Base-by-base conservation (phyloP, 2,888 invertebrate species). In the Bugula neritina region DNA sequence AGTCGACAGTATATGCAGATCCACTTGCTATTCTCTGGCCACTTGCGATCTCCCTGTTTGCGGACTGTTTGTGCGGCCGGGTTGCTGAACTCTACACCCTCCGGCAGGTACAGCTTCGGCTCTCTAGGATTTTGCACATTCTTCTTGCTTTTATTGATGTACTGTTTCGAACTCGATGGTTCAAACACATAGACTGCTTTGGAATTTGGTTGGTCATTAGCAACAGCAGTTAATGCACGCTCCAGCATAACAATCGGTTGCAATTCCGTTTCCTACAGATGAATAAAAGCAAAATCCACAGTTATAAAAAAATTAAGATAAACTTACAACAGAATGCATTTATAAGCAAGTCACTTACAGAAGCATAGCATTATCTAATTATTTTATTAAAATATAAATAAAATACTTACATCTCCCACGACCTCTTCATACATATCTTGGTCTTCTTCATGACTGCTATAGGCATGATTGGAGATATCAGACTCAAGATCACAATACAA, bases 171-270 rank as follows among this genome's bases (percentile, higher is more conserved):
- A 43, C 10, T 17, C 17, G 43, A 43, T 43, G 43, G 43, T 31
- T 63, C 63, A 63, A 29, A 63, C 34, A 63, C 63, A 31, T 63
- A 63, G 31, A 21, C 27, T 13, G 63, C 31, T 34, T 63, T 63
- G 31, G 13, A 25, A 2, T 31, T 63, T 13, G 13, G 10, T 10
- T 25, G 63, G 31, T 63, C 63, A 31, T 63, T 63, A 17, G 63
- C 63, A 10, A 63, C 31, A 27, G 31, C 63, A 63, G 63, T 63
- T 13, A 63, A 27, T 13, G 63, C 63, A 31, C 63, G 63, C 63
- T 63, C 63, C 21, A 63, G 63, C 63, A 63, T 63, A 31, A 31
- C 63, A n/a, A 63, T 63, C 10, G 63, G 63, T 27, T 63, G 63
- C 63, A 27, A 63, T 27, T 63, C 63, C 13, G 63, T 29, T 25